phyloP scores from a whole-genome alignment of 2,888 invertebrate genomes.

The Galerucella nymphaeae region DNA sequence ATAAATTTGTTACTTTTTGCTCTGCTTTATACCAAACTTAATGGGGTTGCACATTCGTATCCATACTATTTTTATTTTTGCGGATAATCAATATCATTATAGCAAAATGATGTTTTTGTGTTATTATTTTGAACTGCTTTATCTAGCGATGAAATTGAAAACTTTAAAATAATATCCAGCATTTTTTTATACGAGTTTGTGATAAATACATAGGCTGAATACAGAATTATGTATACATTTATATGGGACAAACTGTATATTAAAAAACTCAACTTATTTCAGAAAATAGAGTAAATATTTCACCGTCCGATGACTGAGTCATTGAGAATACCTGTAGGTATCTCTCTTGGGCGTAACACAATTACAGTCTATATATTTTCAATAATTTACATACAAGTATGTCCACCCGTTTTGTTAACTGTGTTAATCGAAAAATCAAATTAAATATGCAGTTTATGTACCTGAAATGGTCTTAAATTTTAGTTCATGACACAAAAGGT shows the following conservation, averaged over 20 bases:
- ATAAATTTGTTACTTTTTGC: too few species aligned
- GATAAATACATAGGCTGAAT: too few species aligned
- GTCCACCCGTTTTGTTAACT: constrained; percentile 14
- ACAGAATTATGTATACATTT: not conserved
- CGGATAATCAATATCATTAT: too few species aligned
- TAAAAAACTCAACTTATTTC: constrained; percentile 11
- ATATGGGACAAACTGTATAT: not conserved
- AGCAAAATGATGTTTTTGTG: too few species aligned
- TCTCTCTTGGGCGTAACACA: constrained; percentile 16
- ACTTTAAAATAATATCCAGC: too few species aligned
- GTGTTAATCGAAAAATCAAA: constrained; percentile 24
- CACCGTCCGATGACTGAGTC: constrained; percentile 9
- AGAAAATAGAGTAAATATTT: constrained; percentile 10
- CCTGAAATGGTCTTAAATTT: constrained; percentile 16
- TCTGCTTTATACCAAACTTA: too few species aligned
- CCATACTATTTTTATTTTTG: too few species aligned
- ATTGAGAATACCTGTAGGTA: not conserved
- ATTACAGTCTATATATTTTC: constrained; percentile 22
- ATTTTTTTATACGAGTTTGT: too few species aligned
- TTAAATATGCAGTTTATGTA: constrained; percentile 20
- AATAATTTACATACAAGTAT: constrained; percentile 24
- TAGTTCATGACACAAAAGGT: not conserved
- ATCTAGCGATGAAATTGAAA: too few species aligned
- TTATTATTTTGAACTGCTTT: too few species aligned
- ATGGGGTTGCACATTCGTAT: too few species aligned